phyloP scores from a whole-genome alignment of 30 jellyfish, hydroid and myxozoan species.

The Aurelia sp. region DNA sequence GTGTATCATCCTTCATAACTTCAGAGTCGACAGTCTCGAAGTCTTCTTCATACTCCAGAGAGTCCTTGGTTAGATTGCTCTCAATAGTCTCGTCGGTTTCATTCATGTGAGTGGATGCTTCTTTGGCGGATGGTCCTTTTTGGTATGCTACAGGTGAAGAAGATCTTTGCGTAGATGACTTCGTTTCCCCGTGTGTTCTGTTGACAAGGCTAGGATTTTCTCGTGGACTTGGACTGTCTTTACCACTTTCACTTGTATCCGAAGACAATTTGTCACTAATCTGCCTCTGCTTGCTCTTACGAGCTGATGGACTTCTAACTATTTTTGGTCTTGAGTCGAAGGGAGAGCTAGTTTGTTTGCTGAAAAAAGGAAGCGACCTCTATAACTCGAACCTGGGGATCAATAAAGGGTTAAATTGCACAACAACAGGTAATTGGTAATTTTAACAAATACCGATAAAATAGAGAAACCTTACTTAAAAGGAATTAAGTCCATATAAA shows the following conservation, averaged over 20 bases:
- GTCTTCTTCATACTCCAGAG: slow-evolving; percentile 26
- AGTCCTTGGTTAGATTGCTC: slow-evolving; percentile 11
- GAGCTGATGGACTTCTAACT: slow-evolving; percentile 83
- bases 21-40: not conserved
- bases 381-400: not conserved
- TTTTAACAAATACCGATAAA: no score
- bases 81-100: not conserved
- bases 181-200: not conserved
- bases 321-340: slow-evolving; percentile 77
- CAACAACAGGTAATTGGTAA: no score
- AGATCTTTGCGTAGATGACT: no score
- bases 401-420: not conserved
- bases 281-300: slow-evolving; percentile 43
- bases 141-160: not conserved
- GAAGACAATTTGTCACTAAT: slow-evolving; percentile 42
- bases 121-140: not conserved
- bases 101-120: no score
- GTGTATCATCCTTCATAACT: not conserved
- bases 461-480: no score
- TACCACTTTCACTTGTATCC: slow-evolving; percentile 65
- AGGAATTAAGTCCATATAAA: no score
- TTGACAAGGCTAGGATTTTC: not conserved
- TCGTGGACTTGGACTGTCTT: slow-evolving; percentile 61
- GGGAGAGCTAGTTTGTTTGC: slow-evolving; percentile 52
- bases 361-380: not conserved